phyloP scores from a whole-genome alignment of 2,113 vertebrate genomes.

The Uria aalge region DNA sequence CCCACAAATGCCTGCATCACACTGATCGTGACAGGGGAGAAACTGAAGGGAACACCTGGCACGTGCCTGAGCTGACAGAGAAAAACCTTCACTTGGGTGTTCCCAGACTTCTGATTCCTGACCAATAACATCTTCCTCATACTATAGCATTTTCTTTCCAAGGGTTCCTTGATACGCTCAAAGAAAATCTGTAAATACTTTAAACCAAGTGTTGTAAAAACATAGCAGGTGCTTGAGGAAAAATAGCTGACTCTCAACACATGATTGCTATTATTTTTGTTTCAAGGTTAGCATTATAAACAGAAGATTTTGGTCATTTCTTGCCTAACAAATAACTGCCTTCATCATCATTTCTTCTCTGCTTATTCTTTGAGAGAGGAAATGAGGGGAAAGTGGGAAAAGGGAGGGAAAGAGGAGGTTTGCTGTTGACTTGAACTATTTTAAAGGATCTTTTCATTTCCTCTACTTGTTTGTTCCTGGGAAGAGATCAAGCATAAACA shows the following conservation, averaged over 20 bases:
- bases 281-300: background rate
- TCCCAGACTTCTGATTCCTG: background rate
- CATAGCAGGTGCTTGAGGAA: background rate
- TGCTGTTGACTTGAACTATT: background rate
- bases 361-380: background rate
- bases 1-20: background rate
- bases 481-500: background rate
- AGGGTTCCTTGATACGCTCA: background rate
- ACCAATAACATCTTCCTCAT: background rate
- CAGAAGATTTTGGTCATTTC: background rate
- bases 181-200: background rate
- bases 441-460: background rate
- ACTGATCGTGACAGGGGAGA: background rate
- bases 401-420: background rate
- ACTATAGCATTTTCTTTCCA: background rate
- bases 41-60: fast-evolving
- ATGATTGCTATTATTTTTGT: background rate
- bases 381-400: background rate
- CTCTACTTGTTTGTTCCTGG: background rate
- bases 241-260: background rate
- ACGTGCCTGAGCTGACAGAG: background rate
- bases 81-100: background rate
- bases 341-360: background rate
- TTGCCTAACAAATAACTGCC: background rate
- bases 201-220: background rate